Conservation (phyloP, 2,797 vertebrate species). For the Aulostomus chinensis region DNA sequence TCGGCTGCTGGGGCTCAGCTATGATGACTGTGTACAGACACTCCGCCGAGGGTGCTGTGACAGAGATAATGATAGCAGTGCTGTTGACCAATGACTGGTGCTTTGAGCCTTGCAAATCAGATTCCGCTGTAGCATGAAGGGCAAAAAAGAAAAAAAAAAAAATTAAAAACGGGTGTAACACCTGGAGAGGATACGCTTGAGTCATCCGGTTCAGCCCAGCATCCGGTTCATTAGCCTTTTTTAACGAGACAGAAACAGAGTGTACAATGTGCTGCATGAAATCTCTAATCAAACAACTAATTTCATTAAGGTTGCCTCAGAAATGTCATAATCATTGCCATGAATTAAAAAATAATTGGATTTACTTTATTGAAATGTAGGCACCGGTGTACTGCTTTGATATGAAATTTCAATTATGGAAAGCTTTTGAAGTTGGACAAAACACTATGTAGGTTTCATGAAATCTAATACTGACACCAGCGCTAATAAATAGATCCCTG, state of each 20-base stretch:
- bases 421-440: conserved; percentile 4
- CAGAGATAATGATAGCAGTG: conserved; percentile 4
- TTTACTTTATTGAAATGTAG: conserved; percentile 30
- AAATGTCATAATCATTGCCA: conserved; percentile 50
- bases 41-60: conserved; percentile 1
- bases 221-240: conserved; percentile 32
- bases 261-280: conserved; percentile 41
- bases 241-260: conserved; percentile 47
- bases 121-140: conserved; percentile 19
- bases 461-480: conserved; percentile 6
- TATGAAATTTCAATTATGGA: conserved; percentile 4
- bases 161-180: conserved; percentile 25
- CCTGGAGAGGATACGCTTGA: conserved; percentile 26
- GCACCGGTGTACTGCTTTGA: conserved; percentile 10
- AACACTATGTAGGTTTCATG: no score
- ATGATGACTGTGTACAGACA: conserved; percentile 10
- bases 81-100: conserved; percentile 31
- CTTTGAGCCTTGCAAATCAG: conserved; percentile 19
- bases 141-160: conserved; percentile 21
- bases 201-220: conserved; percentile 20
- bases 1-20: background rate
- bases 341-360: conserved; percentile 52
- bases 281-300: conserved; percentile 56
- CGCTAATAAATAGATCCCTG: conserved; percentile 23
- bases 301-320: conserved; percentile 55